Base-by-base conservation (phyloP, 30 jellyfish, hydroid and myxozoan genomes). In the Cassiopea andromeda region DNA sequence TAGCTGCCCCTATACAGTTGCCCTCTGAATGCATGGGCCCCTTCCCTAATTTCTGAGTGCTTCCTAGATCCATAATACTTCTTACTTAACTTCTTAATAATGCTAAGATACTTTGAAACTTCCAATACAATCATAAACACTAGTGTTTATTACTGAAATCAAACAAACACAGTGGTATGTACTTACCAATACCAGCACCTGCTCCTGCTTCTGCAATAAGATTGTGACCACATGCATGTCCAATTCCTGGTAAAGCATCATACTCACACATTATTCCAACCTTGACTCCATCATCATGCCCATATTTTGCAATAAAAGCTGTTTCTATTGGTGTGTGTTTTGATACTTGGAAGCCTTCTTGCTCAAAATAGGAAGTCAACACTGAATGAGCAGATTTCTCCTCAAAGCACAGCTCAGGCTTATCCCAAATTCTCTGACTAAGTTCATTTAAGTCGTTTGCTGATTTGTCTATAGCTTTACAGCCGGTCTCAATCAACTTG, bases 141-240 rank as follows among this genome's bases (percentile, higher is more conserved):
- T 27, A 27, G 38, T 27, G 38, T 27, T 27, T 27, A 27, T 27
- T 27, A 27, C 38, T 27, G 38, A 27, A 27, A 27, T 27, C 38
- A 27, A 27, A 27, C 38, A 27, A 27, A 27, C 38, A 27, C 38
- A 27, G 38, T 27, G 38, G 38, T 27, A 47, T 10, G 2, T 82
- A 1, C 89, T 58, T 66, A 90, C 97, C 97, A 14, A 90, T 46
- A 16, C 91, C 93, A 18, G 98, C 93, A 3, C 90, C 95, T 18
- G 88, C 77, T 2, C 98, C 98, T 14, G 95, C 93, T 48, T 92
- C 98, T 45, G 98, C 98, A 61, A 92, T 92, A 85, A 92, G 82
- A 75, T 92, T 92, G 66, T 92, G 98, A 45, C 98, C 98, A 75
- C 98, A 92, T 69, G 94, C 98, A 81, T 92, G 98, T 6, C 98